phyloP scores from a whole-genome alignment of 1,140 invertebrate species.

The Wiebesia pumilae region DNA sequence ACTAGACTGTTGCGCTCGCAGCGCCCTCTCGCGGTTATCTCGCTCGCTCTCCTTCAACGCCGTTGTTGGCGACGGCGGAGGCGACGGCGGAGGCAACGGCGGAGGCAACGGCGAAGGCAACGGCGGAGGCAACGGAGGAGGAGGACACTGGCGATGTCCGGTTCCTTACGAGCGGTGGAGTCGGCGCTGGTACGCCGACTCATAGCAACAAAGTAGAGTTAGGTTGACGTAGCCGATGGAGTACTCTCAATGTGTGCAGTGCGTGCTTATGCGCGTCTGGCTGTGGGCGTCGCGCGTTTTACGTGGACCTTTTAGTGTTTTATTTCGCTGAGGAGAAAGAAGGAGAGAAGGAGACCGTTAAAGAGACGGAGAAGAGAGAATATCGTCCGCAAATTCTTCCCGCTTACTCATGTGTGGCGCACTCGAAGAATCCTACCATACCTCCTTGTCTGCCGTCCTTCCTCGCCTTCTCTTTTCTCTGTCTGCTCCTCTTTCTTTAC shows the following conservation, averaged over 20 bases:
- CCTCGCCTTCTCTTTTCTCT: not conserved
- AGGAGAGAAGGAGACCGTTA: too few species aligned
- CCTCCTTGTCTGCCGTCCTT: not conserved
- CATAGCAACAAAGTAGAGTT: conserved; percentile 37
- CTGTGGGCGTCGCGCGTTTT: not conserved
- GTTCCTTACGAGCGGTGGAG: conserved; percentile 9
- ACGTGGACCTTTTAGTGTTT: not conserved
- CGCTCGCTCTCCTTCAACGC: not conserved
- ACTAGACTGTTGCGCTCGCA: not conserved
- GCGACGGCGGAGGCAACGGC: conserved; percentile 23
- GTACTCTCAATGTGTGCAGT: not conserved
- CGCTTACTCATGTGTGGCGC: not conserved
- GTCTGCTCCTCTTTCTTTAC: too few species aligned
- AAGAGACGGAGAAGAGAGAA: not conserved
- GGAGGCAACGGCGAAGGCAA: not conserved
- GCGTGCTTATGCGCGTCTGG: not conserved
- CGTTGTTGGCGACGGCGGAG: not conserved
- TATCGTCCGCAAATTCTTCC: not conserved
- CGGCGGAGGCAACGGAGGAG: not conserved
- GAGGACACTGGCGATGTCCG: conserved; percentile 24
- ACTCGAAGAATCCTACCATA: too few species aligned
- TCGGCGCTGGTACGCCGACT: conserved; percentile 17
- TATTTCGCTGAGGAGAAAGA: not conserved
- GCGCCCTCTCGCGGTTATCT: not conserved
- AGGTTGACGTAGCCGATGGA: conserved; percentile 20